Conservation (phyloP, 2,888 invertebrate genomes). For the Nycteola revayana region DNA sequence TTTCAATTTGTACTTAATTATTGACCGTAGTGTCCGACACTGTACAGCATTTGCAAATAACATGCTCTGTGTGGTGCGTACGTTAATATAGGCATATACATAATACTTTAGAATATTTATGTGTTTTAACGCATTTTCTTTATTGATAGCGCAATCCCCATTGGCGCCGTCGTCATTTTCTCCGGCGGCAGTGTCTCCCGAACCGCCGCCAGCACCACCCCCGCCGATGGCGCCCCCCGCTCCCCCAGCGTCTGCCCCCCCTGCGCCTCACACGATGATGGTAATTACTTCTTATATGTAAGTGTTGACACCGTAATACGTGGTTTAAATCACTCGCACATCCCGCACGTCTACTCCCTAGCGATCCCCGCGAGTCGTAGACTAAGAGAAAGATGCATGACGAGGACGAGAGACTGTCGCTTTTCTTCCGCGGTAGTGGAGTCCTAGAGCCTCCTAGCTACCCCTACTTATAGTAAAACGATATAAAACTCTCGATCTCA, state of each 20-base stretch:
- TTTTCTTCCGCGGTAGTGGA: constrained; percentile 45
- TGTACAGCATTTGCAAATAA: no score
- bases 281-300: constrained; percentile 83
- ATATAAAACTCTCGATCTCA: constrained; percentile 77
- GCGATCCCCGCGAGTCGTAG: constrained; percentile 36
- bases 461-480: constrained; percentile 67
- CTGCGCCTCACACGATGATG: constrained; percentile 80
- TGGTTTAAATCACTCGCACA: constrained; percentile 75
- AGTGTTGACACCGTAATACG: constrained; percentile 82
- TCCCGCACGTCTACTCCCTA: constrained; percentile 61
- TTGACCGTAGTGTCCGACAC: no score
- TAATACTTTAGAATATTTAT: no score
- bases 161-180: constrained; percentile 83
- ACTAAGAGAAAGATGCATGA: constrained; percentile 51
- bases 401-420: constrained; percentile 34
- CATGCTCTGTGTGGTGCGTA: no score
- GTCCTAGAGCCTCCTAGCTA: constrained; percentile 44
- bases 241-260: constrained; percentile 59
- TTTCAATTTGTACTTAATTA: no score
- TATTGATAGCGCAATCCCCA: constrained; percentile 73
- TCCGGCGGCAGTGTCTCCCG: constrained; percentile 80
- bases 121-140: neutral
- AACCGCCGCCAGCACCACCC: constrained; percentile 83
- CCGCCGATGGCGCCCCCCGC: constrained; percentile 67
- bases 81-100: neutral